Evolutionary conservation across 1,140 invertebrate species (phyloP), one percentile per base, ranked within the genome.

Genomic region (Penaeus vannamei): DNA sequence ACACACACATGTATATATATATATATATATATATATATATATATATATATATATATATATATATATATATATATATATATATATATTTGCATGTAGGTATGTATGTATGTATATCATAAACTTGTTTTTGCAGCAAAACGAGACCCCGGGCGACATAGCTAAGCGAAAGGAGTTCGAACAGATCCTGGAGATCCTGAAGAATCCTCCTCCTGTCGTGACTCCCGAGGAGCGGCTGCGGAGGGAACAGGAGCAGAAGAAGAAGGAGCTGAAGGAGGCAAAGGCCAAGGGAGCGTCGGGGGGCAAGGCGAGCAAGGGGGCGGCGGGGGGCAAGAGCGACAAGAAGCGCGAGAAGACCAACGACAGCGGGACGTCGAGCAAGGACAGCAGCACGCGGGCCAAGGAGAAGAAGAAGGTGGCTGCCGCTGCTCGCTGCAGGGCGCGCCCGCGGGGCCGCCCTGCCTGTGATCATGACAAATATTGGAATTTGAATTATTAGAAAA

Each of bases 121-220:
- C 90, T 59, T 32, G 76, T 61, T 88, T 82, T 92, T 92, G 81
- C 91, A 95, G 93, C 98, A 99, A 94, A 95, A 95, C 29, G 98
- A 99, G 93, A 98, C 97, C 0, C 96, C 98, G 0, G 94, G 96
- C 91, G 97, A 98, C 92, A 98, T 99, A 90, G 97, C 98, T 0
- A 94, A 95, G 14, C 94, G 98, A 60, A 99, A 99, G 93, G 96
- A 96, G 90, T 94, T 97, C 46, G 93, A 94, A 12, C 97, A 98
- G 92, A 97, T 98, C 61, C 94, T 97, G 59, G 94, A 95, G 90
- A 96, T 97, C 80, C 94, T 97, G 14, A 95, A 95, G 89, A 95
- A 95, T 59, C 93, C 95, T 92, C 94, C 94, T 64, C 93, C 93
- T 82, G 94, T 94, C 89, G 91, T 92, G 89, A 92, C 90, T 81